These are phyloP conservation scores for Drosophila mimica DNA, from an alignment of 2,888 invertebrate species.

Conservation along the genomic window DNA sequence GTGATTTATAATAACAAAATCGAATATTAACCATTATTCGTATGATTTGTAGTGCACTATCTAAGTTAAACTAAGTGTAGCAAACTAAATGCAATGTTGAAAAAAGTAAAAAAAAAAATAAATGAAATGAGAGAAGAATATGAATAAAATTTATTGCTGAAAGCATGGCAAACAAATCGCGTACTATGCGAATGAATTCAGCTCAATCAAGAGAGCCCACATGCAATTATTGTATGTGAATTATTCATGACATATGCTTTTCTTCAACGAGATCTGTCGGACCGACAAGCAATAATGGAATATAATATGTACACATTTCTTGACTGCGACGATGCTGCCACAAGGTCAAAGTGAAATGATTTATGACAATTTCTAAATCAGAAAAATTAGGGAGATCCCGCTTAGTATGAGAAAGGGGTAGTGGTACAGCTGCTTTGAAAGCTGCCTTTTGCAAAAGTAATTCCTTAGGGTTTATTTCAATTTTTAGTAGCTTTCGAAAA, in stretches of 20 bases:
- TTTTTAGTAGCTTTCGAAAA: not conserved
- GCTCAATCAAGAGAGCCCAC: constrained; percentile 63
- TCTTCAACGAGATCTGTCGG: constrained; percentile 41
- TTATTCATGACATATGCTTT: constrained; percentile 34
- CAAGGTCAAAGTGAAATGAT: constrained; percentile 67
- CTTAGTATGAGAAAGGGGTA: constrained; percentile 11
- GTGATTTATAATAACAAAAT: constrained; percentile 30
- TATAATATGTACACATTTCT: not conserved
- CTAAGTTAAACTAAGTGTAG: constrained; percentile 8
- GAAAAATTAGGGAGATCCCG: constrained; percentile 28
- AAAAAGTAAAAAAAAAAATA: constrained; percentile 33
- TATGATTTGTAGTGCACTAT: constrained; percentile 34
- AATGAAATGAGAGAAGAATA: constrained; percentile 7
- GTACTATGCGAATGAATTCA: constrained; percentile 76
- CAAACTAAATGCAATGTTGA: constrained; percentile 36
- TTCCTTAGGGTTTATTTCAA: not conserved
- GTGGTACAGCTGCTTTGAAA: constrained; percentile 1
- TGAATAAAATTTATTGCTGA: constrained; percentile 18
- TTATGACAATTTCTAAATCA: constrained; percentile 65
- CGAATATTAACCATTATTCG: constrained; percentile 2
- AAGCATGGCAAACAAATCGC: constrained; percentile 57
- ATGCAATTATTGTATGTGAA: constrained; percentile 25
- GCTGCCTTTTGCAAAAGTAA: not conserved
- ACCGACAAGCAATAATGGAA: constrained; percentile 43
- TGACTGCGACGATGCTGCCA: constrained; percentile 15